phyloP scores from a whole-genome alignment of 2,888 invertebrate species.

The Agrochola lychnidis region DNA sequence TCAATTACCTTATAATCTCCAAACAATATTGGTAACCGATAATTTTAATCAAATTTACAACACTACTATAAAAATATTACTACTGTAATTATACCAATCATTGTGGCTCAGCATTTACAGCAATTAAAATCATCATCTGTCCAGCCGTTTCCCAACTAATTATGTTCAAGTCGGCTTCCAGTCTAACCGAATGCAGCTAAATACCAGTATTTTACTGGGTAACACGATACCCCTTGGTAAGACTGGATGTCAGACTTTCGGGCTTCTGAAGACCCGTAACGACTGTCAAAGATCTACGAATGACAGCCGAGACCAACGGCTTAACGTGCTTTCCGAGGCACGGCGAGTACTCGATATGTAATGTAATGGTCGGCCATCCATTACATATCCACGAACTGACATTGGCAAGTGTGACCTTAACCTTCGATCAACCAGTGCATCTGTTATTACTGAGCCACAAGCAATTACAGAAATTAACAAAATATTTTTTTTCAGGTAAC shows the following conservation, averaged over 20 bases:
- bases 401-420: background rate
- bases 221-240: background rate
- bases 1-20: background rate
- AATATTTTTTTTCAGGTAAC: background rate
- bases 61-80: background rate
- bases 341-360: background rate
- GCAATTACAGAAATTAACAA: background rate
- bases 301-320: too few relatives aligned
- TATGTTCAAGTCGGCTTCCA: background rate
- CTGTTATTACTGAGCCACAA: background rate
- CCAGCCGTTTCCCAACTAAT: background rate
- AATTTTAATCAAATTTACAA: slow-evolving; percentile 14
- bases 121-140: background rate
- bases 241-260: background rate
- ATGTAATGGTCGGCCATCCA: too few relatives aligned
- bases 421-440: background rate
- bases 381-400: background rate
- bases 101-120: background rate
- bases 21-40: slow-evolving; percentile 30
- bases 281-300: background rate
- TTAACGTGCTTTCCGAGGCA: background rate
- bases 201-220: background rate
- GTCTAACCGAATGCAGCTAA: background rate
- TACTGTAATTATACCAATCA: background rate
- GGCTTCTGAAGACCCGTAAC: background rate